Evolutionary conservation across 2,113 vertebrate genomes (phyloP), one percentile per base, ranked within the genome.

Genomic region (Indicator maculatus): DNA sequence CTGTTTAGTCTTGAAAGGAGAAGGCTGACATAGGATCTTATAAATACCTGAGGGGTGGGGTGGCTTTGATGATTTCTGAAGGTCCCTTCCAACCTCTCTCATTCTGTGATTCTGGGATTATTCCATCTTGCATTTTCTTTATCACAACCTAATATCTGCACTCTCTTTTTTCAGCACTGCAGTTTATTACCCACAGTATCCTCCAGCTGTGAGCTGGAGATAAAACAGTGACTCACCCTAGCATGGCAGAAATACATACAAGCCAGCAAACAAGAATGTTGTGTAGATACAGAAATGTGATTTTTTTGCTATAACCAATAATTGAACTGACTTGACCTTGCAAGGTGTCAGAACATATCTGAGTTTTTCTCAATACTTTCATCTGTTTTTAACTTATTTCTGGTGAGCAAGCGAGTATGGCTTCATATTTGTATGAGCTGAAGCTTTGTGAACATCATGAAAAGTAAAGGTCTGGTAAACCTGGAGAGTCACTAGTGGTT

Each of bases 281-380:
- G 0, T 21, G 8, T 33, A 78, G 33, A 9, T 26, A 14, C 41
- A 20, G 16, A 61, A 88, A 69, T 30, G 52, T 0, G 1, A 16
- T 23, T 79, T 85, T 87, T 12, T 19, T 23, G 21, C 20, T 9
- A 21, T 41, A 84, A 55, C 2, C 17, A 82, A 60, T 10, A 17
- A 5, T 33, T 52, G 15, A 28, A 65, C 36, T 78, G 1, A 24
- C 26, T 7, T 50, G 39, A 27, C 14, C 38, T 9, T 36, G 5
- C 12, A 82, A 12, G 9, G 6, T 91, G 16, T 45, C 13, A 83
- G 52, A 72, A 70, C 9, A 44, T 16, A 3, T 24, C 52, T 77
- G 24, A 7, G 3, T 75, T 90, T 90, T 4, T 45, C 27, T 88
- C 66, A 60, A 8, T 15, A 30, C 16, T 28, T 81, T 76, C 36